phyloP scores from a whole-genome alignment of 2,888 invertebrate genomes.

The Pardosa pseudoannulata region DNA sequence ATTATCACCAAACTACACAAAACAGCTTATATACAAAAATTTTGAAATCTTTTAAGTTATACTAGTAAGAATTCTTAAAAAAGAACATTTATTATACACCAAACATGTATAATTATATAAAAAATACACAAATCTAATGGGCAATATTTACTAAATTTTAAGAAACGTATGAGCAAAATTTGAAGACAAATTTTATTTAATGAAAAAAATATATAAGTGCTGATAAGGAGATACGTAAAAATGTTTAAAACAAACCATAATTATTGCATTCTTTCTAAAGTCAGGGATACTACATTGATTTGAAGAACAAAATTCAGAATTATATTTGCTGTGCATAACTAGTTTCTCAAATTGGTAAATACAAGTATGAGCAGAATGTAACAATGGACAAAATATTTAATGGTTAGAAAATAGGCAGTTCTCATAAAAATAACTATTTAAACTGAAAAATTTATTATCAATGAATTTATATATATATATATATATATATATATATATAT shows the following conservation, averaged over 20 bases:
- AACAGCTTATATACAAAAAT: background rate
- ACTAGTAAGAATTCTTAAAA: background rate
- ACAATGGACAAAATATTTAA: slow-evolving; percentile 2
- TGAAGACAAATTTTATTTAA: background rate
- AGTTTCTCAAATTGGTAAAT: background rate
- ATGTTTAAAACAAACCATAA: background rate
- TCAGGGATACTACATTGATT: background rate
- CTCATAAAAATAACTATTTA: no score
- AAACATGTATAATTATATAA: slow-evolving; percentile 1
- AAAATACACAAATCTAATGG: slow-evolving; percentile 8
- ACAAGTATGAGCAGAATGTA: background rate
- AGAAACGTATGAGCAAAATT: background rate
- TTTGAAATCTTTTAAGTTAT: background rate
- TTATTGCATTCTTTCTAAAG: background rate
- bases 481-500: no score
- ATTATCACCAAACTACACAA: background rate
- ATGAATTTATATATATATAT: no score
- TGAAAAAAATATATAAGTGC: background rate
- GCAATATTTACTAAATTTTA: background rate
- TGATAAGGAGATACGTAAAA: background rate
- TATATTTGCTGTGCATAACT: slow-evolving; percentile 4
- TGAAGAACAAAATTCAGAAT: background rate
- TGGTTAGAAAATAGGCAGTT: background rate
- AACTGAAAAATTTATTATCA: no score
- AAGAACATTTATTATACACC: slow-evolving; percentile 8